Conservation (phyloP, 2,113 vertebrate genomes). For the Tragelaphus scriptus region DNA sequence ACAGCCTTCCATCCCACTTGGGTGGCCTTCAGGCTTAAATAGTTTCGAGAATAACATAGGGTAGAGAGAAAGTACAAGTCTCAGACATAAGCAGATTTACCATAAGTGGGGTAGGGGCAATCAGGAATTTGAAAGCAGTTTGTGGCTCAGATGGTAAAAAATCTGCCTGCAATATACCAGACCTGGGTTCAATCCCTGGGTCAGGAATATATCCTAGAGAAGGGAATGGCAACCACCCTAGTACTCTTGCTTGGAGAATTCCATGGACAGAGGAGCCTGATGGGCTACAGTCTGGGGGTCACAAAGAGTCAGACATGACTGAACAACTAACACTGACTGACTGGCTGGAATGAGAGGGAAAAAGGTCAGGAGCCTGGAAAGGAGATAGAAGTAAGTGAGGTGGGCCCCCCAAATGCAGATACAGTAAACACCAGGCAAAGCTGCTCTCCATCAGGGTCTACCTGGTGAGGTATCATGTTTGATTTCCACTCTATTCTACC, state of each 20-base stretch:
- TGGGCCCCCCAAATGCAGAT: neutral
- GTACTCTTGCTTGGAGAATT: neutral
- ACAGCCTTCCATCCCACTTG: neutral
- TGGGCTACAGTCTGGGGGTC: neutral
- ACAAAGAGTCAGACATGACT: neutral
- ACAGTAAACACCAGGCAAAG: neutral
- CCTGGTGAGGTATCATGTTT: neutral
- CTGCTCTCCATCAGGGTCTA: neutral
- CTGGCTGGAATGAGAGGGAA: neutral
- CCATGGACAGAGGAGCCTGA: neutral
- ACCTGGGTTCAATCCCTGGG: neutral
- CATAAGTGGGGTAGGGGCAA: neutral
- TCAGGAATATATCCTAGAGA: neutral
- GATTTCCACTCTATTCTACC: neutral
- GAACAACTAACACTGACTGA: neutral
- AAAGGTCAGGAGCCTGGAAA: neutral
- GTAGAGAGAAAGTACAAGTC: neutral
- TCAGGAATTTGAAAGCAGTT: neutral
- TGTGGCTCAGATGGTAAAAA: neutral
- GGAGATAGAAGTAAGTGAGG: neutral
- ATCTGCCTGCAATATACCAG: neutral
- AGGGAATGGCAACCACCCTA: neutral
- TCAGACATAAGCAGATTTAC: neutral
- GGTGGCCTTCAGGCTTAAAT: neutral
- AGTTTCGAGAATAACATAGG: neutral